A percentile compares a stretch with the other conserved stretches of the same genome.
Conservation (phyloP, 2,113 vertebrate genomes). For the Xenotilapia longispinis region DNA sequence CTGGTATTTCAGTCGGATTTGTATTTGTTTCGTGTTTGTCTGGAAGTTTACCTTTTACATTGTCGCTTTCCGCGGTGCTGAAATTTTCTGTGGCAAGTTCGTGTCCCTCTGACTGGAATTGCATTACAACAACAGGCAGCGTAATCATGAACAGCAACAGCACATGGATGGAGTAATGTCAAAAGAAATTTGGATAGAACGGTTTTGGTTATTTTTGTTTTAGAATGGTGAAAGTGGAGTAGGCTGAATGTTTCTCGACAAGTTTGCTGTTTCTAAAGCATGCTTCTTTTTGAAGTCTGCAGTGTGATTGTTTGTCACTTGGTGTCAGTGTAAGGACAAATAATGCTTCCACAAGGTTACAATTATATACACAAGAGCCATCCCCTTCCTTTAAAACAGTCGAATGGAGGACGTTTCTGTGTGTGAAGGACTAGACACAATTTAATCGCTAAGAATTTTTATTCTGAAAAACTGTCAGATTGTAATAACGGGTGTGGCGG, state of each 20-base stretch:
- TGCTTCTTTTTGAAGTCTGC: not conserved
- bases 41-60: rapidly evolving
- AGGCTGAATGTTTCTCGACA: rapidly evolving
- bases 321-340: constrained; percentile 34
- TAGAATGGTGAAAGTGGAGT: not conserved
- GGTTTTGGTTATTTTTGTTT: not conserved
- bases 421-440: not conserved
- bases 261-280: not conserved
- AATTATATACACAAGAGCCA: not conserved
- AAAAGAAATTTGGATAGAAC: rapidly evolving
- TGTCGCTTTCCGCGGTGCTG: not conserved
- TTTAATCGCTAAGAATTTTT: not conserved
- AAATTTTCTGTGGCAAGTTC: not conserved
- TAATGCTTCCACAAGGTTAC: not conserved
- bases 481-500: not conserved
- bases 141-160: rapidly evolving
- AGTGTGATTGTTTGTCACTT: constrained; percentile 1
- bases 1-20: not conserved
- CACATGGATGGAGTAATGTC: rapidly evolving
- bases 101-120: rapidly evolving
- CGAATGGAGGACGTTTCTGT: not conserved
- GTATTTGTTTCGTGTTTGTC: not conserved
- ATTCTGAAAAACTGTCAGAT: not conserved
- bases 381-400: not conserved
- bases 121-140: not conserved